Percentiles rank a stretch among this genome's conserved stretches.
These are phyloP conservation scores for Unio delphinus DNA, from an alignment of 2,888 invertebrate species.

Conservation along the genomic window DNA sequence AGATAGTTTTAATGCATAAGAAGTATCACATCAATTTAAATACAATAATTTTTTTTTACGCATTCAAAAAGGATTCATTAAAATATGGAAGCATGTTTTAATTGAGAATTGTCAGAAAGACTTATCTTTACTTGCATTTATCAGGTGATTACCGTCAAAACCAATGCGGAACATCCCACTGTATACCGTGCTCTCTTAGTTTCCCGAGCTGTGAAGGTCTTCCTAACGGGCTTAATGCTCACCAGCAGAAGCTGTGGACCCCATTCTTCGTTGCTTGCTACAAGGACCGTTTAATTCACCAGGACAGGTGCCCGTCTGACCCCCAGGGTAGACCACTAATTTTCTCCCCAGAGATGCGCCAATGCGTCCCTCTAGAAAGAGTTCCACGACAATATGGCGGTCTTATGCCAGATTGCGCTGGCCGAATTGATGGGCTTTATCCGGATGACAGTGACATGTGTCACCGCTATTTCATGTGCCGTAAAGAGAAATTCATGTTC, in stretches of 20 bases:
- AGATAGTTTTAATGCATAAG: too few relatives aligned
- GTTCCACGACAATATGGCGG: conserved; percentile 1
- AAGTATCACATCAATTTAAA: too few relatives aligned
- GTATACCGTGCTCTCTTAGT: not conserved
- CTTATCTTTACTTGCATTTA: not conserved
- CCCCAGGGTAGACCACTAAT: not conserved
- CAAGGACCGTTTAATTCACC: not conserved
- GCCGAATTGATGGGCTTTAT: not conserved
- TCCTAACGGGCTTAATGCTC: not conserved
- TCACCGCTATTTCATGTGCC: conserved; percentile 45
- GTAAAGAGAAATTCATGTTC: conserved; percentile 16
- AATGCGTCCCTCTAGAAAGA: not conserved
- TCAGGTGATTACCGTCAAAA: conserved; percentile 1
- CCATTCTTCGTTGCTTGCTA: not conserved
- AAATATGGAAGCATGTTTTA: too few relatives aligned
- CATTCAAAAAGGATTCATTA: too few relatives aligned
- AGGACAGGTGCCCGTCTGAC: not conserved
- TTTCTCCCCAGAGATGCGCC: not conserved
- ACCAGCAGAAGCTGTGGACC: not conserved
- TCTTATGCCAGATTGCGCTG: not conserved
- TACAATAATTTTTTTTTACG: too few relatives aligned
- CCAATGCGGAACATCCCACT: not conserved
- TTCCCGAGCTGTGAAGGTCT: not conserved
- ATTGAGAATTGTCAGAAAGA: too few relatives aligned
- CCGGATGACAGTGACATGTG: conserved; percentile 46